A percentile compares a stretch with the other conserved stretches of the same genome.
Evolutionary conservation across 2,113 vertebrate genomes (phyloP).

Genomic region (Melospiza melodia): DNA sequence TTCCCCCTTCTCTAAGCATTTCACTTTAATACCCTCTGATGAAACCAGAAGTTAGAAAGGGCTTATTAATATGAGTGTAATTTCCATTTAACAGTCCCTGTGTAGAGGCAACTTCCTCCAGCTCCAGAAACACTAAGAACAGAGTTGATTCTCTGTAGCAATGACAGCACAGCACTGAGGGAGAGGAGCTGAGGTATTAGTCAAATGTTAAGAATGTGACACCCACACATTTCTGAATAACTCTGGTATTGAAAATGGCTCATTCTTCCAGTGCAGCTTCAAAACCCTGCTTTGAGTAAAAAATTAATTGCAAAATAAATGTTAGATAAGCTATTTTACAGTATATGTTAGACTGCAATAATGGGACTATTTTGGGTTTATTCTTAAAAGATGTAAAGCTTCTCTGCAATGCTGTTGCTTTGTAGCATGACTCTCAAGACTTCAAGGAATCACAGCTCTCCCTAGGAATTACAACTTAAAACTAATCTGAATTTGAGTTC

Average conservation of each 20-base stretch:
- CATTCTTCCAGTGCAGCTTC: not conserved
- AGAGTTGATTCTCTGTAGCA: not conserved
- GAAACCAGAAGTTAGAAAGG: not conserved
- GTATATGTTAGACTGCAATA: not conserved
- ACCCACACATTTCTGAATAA: not conserved
- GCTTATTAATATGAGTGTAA: not conserved
- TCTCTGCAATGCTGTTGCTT: not conserved
- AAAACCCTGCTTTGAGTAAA: not conserved
- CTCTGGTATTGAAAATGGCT: not conserved
- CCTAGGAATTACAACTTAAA: not conserved
- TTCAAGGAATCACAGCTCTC: not conserved
- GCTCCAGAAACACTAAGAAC: not conserved
- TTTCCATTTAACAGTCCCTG: not conserved
- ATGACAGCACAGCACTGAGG: not conserved
- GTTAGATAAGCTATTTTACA: not conserved
- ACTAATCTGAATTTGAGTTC: not conserved
- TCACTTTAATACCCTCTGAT: slow-evolving; percentile 1
- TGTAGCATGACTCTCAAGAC: not conserved
- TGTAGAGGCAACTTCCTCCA: not conserved
- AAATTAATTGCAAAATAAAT: not conserved
- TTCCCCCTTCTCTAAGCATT: slow-evolving; percentile 6
- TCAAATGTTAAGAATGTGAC: not conserved
- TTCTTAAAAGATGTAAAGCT: not conserved
- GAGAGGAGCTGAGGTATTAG: not conserved
- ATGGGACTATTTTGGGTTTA: not conserved